Evolutionary conservation across 2,888 invertebrate genomes (phyloP).

Genomic region (Drosophila acutilabella): DNA sequence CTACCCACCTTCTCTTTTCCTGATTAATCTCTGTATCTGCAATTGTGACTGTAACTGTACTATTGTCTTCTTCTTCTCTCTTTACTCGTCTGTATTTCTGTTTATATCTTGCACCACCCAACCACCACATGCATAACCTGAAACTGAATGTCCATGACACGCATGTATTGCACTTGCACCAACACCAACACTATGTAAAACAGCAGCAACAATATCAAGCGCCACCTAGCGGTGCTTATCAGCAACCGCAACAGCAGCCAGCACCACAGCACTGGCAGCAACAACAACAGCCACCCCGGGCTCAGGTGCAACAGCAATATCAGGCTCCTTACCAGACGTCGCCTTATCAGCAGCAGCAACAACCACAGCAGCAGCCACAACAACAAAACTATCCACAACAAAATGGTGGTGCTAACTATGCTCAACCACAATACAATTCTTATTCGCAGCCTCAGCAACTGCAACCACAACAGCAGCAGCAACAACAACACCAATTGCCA

Average conservation of each 20-base stretch:
- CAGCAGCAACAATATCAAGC: conserved; percentile 78
- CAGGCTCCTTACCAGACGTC: conserved; percentile 67
- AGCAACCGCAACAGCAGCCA: conserved; percentile 55
- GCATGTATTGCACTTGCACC: conserved; percentile 41
- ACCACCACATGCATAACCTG: conserved; percentile 36
- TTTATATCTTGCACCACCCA: conserved; percentile 45
- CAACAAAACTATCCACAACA: conserved; percentile 78
- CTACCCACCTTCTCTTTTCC: not conserved
- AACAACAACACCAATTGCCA: conserved; percentile 55
- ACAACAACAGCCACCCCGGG: conserved; percentile 46
- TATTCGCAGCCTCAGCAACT: conserved; percentile 83
- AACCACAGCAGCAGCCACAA: conserved; percentile 69
- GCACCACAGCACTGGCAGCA: conserved; percentile 49
- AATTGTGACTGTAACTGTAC: conserved; percentile 57
- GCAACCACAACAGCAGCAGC: conserved; percentile 49
- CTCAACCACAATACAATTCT: conserved; percentile 84
- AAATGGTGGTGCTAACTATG: conserved; percentile 76
- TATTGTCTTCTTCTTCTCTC: conserved; percentile 53
- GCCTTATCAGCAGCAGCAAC: conserved; percentile 70
- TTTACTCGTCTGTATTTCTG: conserved; percentile 42
- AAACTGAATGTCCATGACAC: conserved; percentile 13
- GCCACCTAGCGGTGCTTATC: conserved; percentile 65
- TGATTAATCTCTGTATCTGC: conserved; percentile 19
- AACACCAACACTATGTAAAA: conserved; percentile 30
- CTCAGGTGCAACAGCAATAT: conserved; percentile 53